Evolutionary conservation across 2,797 vertebrate genomes (phyloP).

Genomic region (Peromyscus attwateri): DNA sequence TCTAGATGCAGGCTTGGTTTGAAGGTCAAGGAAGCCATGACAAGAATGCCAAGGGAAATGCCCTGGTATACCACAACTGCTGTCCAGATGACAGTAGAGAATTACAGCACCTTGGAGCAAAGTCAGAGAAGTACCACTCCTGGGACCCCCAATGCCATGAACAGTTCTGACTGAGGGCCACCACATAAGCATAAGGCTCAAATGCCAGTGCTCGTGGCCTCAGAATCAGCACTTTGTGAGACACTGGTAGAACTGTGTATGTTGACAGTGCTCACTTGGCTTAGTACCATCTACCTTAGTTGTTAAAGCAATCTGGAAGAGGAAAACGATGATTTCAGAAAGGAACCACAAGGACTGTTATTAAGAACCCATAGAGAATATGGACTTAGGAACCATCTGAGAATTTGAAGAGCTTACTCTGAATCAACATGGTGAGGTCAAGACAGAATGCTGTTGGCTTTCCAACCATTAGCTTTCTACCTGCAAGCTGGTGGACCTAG

Average conservation of each 20-base stretch:
- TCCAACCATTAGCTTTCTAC: not conserved
- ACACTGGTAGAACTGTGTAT: not conserved
- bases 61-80: not conserved
- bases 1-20: not conserved
- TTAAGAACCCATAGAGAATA: not conserved
- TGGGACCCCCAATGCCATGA: not conserved
- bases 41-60: not conserved
- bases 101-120: not conserved
- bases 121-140: not conserved
- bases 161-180: not conserved
- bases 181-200: not conserved
- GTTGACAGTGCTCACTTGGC: not conserved
- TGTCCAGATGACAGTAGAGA: too few relatives aligned
- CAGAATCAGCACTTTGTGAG: not conserved
- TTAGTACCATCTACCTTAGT: not conserved
- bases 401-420: not conserved
- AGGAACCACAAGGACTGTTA: not conserved
- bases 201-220: not conserved
- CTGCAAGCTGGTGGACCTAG: not conserved
- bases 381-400: not conserved
- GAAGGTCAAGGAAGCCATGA: not conserved
- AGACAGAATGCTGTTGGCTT: not conserved
- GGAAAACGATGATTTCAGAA: not conserved
- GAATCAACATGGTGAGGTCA: not conserved
- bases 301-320: not conserved